Percentiles rank a stretch among this genome's conserved stretches.
phyloP scores from a whole-genome alignment of 2,888 invertebrate species.

The Alviniconcha strummeri region DNA sequence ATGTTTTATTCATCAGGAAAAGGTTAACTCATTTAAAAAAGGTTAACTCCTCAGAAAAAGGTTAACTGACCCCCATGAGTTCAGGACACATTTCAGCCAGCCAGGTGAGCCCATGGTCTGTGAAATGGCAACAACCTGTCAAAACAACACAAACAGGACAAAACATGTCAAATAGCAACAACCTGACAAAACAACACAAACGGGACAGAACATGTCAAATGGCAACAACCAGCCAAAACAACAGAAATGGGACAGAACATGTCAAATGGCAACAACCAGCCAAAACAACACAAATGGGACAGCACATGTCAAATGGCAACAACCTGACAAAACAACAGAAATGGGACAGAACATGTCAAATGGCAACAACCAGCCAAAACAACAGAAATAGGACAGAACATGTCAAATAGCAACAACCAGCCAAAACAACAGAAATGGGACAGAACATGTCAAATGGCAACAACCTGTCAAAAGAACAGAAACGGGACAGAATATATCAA shows the following conservation, averaged over 20 bases:
- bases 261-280: slow-evolving; percentile 38
- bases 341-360: not conserved
- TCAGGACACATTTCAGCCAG: slow-evolving; percentile 37
- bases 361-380: not conserved
- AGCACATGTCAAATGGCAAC: not conserved
- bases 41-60: too few relatives aligned
- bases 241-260: not conserved
- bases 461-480: too few relatives aligned
- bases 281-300: too few relatives aligned
- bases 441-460: not conserved
- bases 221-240: slow-evolving; percentile 37
- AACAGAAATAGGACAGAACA: too few relatives aligned
- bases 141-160: too few relatives aligned
- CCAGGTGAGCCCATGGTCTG: slow-evolving; percentile 44
- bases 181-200: slow-evolving; percentile 25
- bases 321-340: too few relatives aligned
- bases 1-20: too few relatives aligned
- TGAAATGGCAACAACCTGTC: slow-evolving; percentile 45
- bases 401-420: too few relatives aligned
- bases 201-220: not conserved
- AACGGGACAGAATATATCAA: not conserved
- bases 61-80: slow-evolving; percentile 37
- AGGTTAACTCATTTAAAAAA: too few relatives aligned
- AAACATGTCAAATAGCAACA: slow-evolving; percentile 40
- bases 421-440: too few relatives aligned